Evolutionary conservation across 2,888 invertebrate genomes (phyloP).

Genomic region (Eilema griseolum): DNA sequence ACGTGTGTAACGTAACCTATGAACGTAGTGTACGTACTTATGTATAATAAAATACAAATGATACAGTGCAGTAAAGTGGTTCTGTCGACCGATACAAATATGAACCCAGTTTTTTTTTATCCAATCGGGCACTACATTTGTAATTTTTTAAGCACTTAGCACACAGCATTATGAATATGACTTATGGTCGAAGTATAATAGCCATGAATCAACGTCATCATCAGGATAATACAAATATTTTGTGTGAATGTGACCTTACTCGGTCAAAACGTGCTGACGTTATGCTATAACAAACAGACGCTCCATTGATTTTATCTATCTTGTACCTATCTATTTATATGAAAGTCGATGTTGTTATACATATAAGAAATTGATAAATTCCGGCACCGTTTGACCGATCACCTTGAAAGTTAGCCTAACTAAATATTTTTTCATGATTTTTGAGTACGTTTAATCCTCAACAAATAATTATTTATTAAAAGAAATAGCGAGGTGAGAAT

Average conservation of each 20-base stretch:
- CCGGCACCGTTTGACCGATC: background rate
- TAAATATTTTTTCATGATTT: background rate
- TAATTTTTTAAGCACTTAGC: too few species aligned
- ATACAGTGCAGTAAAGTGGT: too few species aligned
- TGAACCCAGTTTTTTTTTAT: background rate
- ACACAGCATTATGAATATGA: background rate
- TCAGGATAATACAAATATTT: background rate
- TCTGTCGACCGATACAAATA: background rate
- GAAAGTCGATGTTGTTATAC: background rate
- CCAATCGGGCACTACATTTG: too few species aligned
- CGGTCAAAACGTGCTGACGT: background rate
- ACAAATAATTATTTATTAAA: too few species aligned
- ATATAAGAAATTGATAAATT: background rate
- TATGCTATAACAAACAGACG: constrained; percentile 7
- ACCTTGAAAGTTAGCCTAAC: background rate
- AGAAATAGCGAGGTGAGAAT: too few species aligned
- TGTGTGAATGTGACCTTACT: constrained; percentile 6
- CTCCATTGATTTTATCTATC: background rate
- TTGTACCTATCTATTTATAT: background rate
- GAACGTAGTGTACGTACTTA: background rate
- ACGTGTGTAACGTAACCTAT: too few species aligned
- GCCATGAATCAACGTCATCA: background rate
- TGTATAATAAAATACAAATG: too few species aligned
- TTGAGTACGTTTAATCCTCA: background rate
- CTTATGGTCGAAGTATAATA: background rate